Evolutionary conservation across 2,888 invertebrate genomes (phyloP).

Genomic region (Neoaliturus tenellus): DNA sequence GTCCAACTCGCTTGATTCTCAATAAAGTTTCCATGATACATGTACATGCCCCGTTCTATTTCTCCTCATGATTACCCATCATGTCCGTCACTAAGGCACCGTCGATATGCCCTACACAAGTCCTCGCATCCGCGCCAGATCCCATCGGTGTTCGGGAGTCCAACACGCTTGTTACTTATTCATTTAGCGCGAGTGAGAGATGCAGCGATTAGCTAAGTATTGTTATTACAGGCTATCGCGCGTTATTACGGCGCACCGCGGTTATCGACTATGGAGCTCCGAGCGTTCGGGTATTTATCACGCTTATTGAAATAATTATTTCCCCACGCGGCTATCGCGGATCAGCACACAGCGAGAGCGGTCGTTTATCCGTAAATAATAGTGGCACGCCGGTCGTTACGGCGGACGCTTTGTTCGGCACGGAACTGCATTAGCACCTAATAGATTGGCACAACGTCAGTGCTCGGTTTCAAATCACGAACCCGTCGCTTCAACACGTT

Average conservation of each 20-base stretch:
- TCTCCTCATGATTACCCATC: too few relatives aligned
- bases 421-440: constrained; percentile 39
- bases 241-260: constrained; percentile 19
- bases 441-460: constrained; percentile 27
- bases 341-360: constrained; percentile 42
- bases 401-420: constrained; percentile 27
- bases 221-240: constrained; percentile 44
- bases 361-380: constrained; percentile 29
- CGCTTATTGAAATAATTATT: constrained; percentile 46
- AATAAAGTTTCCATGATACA: too few relatives aligned
- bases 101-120: too few relatives aligned
- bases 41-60: too few relatives aligned
- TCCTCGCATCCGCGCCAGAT: not conserved
- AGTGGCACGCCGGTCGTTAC: constrained; percentile 30
- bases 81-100: too few relatives aligned
- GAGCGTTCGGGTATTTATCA: constrained; percentile 33
- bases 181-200: constrained; percentile 42
- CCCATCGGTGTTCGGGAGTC: constrained; percentile 45
- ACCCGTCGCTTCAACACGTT: constrained; percentile 14
- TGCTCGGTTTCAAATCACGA: constrained; percentile 20
- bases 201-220: constrained; percentile 43
- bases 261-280: constrained; percentile 20
- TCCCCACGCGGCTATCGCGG: constrained; percentile 20
- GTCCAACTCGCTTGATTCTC: too few relatives aligned
- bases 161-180: constrained; percentile 42